phyloP scores from a whole-genome alignment of 2,113 vertebrate species.

The Drymodes brunneopygia region DNA sequence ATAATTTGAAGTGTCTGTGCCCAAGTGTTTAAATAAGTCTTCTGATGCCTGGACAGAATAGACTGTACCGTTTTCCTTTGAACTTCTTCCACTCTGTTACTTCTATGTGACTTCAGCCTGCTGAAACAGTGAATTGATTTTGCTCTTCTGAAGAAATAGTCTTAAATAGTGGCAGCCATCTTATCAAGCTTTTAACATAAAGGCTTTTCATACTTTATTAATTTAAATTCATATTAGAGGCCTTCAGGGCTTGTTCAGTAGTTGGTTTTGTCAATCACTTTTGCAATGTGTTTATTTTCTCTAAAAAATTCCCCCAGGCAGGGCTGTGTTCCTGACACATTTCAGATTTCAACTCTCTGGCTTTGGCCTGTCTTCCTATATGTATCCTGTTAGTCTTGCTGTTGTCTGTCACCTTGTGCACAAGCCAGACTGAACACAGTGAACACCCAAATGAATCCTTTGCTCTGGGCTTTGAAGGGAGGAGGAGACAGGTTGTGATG shows the following conservation, averaged over 20 bases:
- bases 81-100: not conserved
- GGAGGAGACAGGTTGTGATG: not conserved
- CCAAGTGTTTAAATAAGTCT: not conserved
- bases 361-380: not conserved
- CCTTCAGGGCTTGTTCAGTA: not conserved
- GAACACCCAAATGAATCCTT: not conserved
- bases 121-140: not conserved
- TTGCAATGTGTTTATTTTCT: constrained; percentile 2
- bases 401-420: not conserved
- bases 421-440: not conserved
- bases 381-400: not conserved
- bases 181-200: not conserved
- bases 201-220: constrained; percentile 6
- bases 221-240: not conserved
- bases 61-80: not conserved
- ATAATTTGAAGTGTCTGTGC: not conserved
- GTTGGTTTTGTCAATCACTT: not conserved
- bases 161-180: not conserved
- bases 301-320: not conserved
- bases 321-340: not conserved
- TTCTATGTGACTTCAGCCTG: not conserved
- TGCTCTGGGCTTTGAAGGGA: not conserved
- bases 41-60: not conserved
- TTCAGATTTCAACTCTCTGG: not conserved
- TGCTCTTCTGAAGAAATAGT: not conserved